A percentile compares a stretch with the other conserved stretches of the same genome.
These are phyloP conservation scores for Buceros bicornis DNA, from an alignment of 2,797 vertebrate species.

Conservation along the genomic window DNA sequence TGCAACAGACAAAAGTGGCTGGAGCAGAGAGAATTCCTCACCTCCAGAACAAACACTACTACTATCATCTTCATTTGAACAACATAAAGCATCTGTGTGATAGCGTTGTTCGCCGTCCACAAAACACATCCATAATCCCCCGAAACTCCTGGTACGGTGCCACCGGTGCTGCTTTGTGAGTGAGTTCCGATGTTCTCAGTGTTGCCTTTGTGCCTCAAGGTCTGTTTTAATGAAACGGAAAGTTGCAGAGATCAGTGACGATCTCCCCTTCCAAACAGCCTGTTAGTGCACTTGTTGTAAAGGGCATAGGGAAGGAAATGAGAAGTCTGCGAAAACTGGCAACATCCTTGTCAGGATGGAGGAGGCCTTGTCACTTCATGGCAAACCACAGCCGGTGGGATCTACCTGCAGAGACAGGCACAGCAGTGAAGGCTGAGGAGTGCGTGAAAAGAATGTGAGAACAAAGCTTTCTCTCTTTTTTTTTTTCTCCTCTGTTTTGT, in stretches of 20 bases:
- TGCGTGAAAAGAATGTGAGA: not conserved
- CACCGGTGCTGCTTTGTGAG: not conserved
- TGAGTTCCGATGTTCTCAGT: slow-evolving; percentile 14
- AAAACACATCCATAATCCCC: not conserved
- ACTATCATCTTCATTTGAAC: slow-evolving; percentile 46
- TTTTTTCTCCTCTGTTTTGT: fast-evolving
- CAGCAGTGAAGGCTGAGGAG: not conserved
- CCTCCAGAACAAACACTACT: slow-evolving; percentile 65
- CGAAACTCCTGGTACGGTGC: not conserved
- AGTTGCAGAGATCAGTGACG: not conserved
- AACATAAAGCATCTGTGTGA: slow-evolving; percentile 29
- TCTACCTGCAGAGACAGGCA: not conserved
- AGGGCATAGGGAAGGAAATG: not conserved
- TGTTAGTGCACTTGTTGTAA: not conserved
- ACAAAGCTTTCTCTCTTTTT: not conserved
- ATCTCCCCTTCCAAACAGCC: not conserved
- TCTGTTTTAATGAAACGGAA: slow-evolving; percentile 8
- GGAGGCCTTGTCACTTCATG: not conserved
- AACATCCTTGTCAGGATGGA: not conserved
- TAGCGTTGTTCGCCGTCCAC: not conserved
- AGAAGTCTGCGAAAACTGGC: not conserved
- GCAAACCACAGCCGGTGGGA: slow-evolving; percentile 17
- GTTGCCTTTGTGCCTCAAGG: slow-evolving; percentile 3
- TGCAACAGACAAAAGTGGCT: slow-evolving; percentile 73
- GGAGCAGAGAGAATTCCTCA: slow-evolving; percentile 71